phyloP scores from a whole-genome alignment of 2,113 vertebrate species.

The Cochlearius cochlearius region DNA sequence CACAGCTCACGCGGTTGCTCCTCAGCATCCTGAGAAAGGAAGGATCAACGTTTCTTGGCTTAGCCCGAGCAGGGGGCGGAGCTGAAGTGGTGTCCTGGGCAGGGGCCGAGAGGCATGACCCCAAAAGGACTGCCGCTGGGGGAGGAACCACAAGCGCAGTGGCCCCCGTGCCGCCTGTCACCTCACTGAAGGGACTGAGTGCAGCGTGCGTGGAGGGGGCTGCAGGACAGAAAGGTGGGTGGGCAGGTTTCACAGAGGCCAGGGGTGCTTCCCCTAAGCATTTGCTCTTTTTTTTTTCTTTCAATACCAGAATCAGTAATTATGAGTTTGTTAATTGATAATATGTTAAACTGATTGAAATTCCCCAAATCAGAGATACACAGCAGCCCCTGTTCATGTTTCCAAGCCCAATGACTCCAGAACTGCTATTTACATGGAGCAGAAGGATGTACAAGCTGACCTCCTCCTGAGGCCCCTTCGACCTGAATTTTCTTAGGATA shows the following conservation, averaged over 20 bases:
- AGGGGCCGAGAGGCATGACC: background rate
- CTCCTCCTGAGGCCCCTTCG: background rate
- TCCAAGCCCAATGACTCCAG: background rate
- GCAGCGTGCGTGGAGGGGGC: no score
- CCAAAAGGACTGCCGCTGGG: background rate
- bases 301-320: background rate
- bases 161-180: background rate
- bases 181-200: background rate
- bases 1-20: constrained; percentile 95
- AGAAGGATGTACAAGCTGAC: background rate
- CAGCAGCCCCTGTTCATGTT: background rate
- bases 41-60: background rate
- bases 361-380: background rate
- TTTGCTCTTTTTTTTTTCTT: background rate
- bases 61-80: background rate
- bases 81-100: background rate
- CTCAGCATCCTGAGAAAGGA: constrained; percentile 87
- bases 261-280: background rate
- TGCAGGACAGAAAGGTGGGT: background rate
- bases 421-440: background rate
- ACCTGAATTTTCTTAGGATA: background rate
- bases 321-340: background rate
- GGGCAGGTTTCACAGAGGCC: background rate
- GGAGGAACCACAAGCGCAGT: background rate
- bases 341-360: background rate